Evolutionary conservation across 2,797 vertebrate genomes (phyloP).

Genomic region (Lateolabrax maculatus): DNA sequence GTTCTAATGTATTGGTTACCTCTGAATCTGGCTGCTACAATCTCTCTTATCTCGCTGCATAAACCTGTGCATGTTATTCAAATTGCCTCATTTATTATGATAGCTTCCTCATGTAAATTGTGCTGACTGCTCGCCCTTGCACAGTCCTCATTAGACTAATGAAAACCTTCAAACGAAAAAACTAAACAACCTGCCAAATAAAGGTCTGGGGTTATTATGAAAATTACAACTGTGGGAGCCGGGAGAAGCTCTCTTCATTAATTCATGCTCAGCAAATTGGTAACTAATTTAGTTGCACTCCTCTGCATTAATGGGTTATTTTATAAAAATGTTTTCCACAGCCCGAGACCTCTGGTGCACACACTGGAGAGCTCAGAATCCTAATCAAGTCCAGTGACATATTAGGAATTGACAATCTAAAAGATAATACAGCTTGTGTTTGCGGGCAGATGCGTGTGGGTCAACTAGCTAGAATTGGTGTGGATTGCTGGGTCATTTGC

Average conservation of each 20-base stretch:
- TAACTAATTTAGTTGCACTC: conserved; percentile 99
- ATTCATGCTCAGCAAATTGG: conserved; percentile 99
- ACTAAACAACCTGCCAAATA: conserved; percentile 99
- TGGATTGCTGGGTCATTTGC: conserved; percentile 71
- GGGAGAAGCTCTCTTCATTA: conserved; percentile 99
- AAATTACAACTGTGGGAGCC: conserved; percentile 99
- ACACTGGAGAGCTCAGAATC: conserved; percentile 98
- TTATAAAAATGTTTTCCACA: conserved; percentile 99
- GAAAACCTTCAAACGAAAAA: conserved; percentile 99
- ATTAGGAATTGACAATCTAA: conserved; percentile 99
- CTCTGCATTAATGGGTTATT: conserved; percentile 99
- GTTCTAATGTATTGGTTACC: conserved; percentile 99
- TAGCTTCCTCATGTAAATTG: conserved; percentile 99
- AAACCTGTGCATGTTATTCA: conserved; percentile 99
- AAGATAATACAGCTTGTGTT: conserved; percentile 90
- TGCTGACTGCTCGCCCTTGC: conserved; percentile 99
- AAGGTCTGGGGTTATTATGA: conserved; percentile 99
- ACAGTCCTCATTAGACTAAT: conserved; percentile 99
- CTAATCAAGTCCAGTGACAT: conserved; percentile 99
- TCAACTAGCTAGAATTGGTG: conserved; percentile 70
- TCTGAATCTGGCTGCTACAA: conserved; percentile 97
- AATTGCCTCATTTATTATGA: conserved; percentile 99
- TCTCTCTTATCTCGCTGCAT: conserved; percentile 99
- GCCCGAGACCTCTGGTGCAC: conserved; percentile 98
- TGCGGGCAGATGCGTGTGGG: conserved; percentile 63